Percentiles rank a stretch among this genome's conserved stretches.
Conservation (phyloP, 2,797 vertebrate genomes). For the Myripristis jacobus region DNA sequence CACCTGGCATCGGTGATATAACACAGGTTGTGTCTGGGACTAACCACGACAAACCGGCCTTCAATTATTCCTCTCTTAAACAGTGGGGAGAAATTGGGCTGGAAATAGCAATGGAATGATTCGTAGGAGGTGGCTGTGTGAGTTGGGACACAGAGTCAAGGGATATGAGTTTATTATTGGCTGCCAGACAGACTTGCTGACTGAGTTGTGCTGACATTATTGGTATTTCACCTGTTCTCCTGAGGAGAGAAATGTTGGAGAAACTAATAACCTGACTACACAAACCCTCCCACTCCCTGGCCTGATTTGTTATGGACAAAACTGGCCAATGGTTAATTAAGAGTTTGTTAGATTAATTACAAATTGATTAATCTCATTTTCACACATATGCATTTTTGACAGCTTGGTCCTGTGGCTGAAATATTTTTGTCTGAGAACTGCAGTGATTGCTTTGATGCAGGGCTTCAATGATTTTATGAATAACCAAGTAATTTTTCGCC, state of each 20-base stretch:
- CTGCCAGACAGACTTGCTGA: conserved; percentile 83
- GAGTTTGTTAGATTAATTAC: conserved; percentile 82
- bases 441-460: conserved; percentile 60
- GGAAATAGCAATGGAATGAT: conserved; percentile 71
- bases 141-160: conserved; percentile 76
- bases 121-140: conserved; percentile 69
- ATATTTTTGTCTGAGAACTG: conserved; percentile 67
- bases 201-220: conserved; percentile 84
- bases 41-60: conserved; percentile 59
- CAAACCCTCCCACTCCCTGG: conserved; percentile 68
- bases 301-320: conserved; percentile 80
- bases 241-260: conserved; percentile 71
- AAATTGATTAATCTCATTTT: conserved; percentile 81
- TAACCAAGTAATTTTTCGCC: conserved; percentile 43
- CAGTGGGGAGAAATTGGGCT: conserved; percentile 58
- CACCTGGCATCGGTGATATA: conserved; percentile 50
- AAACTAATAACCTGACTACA: conserved; percentile 83
- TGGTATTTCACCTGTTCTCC: conserved; percentile 82
- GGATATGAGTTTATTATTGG: conserved; percentile 83
- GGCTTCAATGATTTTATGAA: conserved; percentile 71
- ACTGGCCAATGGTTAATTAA: conserved; percentile 81
- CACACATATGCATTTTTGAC: conserved; percentile 63
- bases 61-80: conserved; percentile 68
- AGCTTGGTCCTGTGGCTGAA: conserved; percentile 61
- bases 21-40: conserved; percentile 50